Percentiles rank a stretch among this genome's conserved stretches.
Evolutionary conservation across 2,888 invertebrate genomes (phyloP).

Genomic region (Adelognathus sp.): DNA sequence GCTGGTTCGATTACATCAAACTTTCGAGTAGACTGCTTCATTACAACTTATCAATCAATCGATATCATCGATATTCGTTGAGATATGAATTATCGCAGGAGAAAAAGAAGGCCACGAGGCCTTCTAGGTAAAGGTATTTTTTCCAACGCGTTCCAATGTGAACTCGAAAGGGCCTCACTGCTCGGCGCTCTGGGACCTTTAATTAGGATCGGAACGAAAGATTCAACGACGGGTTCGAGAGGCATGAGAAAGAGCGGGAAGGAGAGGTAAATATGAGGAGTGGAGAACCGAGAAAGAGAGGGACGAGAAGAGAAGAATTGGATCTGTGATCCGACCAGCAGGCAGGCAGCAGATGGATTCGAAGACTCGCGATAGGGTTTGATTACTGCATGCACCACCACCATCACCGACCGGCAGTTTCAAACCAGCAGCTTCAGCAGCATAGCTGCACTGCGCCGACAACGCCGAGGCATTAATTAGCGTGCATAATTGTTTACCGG

Average conservation of each 20-base stretch:
- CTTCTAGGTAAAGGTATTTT: too few relatives aligned
- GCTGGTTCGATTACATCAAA: neutral
- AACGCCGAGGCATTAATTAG: slow-evolving; percentile 78
- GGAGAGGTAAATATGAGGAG: slow-evolving; percentile 5
- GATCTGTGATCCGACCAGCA: slow-evolving; percentile 59
- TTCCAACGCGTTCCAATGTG: neutral
- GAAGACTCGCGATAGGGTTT: slow-evolving; percentile 73
- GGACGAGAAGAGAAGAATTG: slow-evolving; percentile 10
- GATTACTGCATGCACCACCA: slow-evolving; percentile 76
- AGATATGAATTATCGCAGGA: neutral
- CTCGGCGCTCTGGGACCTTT: slow-evolving; percentile 45
- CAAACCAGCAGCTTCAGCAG: slow-evolving; percentile 60
- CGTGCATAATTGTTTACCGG: slow-evolving; percentile 80
- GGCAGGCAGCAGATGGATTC: slow-evolving; percentile 54
- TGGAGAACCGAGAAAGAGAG: slow-evolving; percentile 14
- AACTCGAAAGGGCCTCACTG: neutral
- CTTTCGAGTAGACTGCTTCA: neutral
- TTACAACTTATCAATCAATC: neutral
- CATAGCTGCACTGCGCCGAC: slow-evolving; percentile 70
- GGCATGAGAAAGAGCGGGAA: neutral
- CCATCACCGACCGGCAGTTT: slow-evolving; percentile 68
- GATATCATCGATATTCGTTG: neutral
- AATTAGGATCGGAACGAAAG: slow-evolving; percentile 65
- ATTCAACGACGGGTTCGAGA: slow-evolving; percentile 21
- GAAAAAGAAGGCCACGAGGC: too few relatives aligned